A percentile compares a stretch with the other conserved stretches of the same genome.
Evolutionary conservation across 2,797 vertebrate species (phyloP).

Genomic region (Galaxias olidus): DNA sequence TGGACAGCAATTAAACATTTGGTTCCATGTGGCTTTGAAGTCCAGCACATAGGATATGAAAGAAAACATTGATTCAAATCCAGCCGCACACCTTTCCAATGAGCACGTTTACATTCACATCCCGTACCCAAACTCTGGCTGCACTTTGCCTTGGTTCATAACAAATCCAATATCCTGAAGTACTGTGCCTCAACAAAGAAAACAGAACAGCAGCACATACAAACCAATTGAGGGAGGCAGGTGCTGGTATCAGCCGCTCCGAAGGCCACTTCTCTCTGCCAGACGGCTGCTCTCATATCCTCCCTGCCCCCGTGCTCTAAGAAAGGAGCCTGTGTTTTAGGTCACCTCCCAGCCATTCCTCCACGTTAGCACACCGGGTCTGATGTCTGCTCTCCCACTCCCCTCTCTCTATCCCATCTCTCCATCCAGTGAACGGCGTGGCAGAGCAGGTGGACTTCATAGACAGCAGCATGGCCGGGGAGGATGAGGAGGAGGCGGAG

Average conservation of each 20-base stretch:
- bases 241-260: no score
- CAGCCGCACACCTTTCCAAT: no score
- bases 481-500: constrained; percentile 76
- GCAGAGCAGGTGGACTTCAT: constrained; percentile 81
- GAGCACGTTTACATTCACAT: no score
- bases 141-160: no score
- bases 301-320: background rate
- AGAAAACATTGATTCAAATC: no score
- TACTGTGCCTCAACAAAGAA: no score
- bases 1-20: no score
- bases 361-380: constrained; percentile 1
- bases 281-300: background rate
- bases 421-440: constrained; percentile 70
- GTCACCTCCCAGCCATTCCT: background rate
- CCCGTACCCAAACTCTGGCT: no score
- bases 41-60: no score
- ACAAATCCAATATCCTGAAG: no score
- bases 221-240: background rate
- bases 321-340: background rate
- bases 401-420: background rate
- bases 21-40: no score
- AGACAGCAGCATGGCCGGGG: constrained; percentile 76
- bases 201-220: no score
- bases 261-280: background rate
- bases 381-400: background rate